Conservation (phyloP, 1,140 invertebrate species). For the Colletes latitarsis region DNA sequence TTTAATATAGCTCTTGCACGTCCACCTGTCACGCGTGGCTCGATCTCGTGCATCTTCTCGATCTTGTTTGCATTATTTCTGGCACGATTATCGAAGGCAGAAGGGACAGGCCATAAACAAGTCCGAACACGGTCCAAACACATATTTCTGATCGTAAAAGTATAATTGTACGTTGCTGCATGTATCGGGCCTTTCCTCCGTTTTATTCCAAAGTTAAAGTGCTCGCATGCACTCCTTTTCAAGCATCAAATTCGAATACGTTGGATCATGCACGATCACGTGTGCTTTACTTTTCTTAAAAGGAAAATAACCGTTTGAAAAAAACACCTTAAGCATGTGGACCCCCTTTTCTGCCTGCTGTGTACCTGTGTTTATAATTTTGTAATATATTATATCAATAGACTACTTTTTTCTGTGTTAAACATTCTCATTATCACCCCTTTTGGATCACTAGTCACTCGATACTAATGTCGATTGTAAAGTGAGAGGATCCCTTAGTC, state of each 20-base stretch:
- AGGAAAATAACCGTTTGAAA: too few species aligned
- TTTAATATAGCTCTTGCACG: neutral
- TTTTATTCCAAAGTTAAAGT: neutral
- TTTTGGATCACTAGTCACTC: too few species aligned
- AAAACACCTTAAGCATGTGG: too few species aligned
- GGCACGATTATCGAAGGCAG: slow-evolving; percentile 7
- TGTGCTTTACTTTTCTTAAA: too few species aligned
- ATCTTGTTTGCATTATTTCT: slow-evolving; percentile 6
- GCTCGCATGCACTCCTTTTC: neutral
- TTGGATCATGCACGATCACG: too few species aligned
- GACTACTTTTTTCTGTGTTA: too few species aligned
- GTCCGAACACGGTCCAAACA: slow-evolving; percentile 9
- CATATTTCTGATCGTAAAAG: slow-evolving; percentile 1
- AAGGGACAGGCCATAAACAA: slow-evolving; percentile 19
- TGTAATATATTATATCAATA: too few species aligned
- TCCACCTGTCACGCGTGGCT: slow-evolving; percentile 13
- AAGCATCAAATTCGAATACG: neutral
- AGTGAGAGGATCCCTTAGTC: too few species aligned
- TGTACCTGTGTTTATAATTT: too few species aligned
- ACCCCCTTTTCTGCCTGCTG: too few species aligned
- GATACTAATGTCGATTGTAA: too few species aligned
- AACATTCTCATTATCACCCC: too few species aligned
- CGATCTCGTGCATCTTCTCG: slow-evolving; percentile 26
- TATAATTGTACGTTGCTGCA: slow-evolving; percentile 8
- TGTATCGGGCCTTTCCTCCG: neutral